Evolutionary conservation across 2,113 vertebrate genomes (phyloP).

Genomic region (Microcebus griseorufus): DNA sequence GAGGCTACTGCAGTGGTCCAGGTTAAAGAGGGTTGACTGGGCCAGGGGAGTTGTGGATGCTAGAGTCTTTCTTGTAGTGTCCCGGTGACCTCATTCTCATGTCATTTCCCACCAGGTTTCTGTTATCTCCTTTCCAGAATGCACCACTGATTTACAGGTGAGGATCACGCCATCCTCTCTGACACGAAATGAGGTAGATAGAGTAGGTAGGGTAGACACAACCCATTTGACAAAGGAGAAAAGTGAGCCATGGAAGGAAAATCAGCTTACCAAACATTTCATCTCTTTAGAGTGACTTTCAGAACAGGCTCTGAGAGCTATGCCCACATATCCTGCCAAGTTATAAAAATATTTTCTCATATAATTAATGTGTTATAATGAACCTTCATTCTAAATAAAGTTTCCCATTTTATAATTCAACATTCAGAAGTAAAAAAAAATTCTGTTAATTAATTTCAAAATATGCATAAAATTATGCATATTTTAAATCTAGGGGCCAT

Average conservation of each 20-base stretch:
- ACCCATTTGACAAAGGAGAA: too few relatives aligned
- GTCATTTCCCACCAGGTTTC: neutral
- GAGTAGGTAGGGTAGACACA: neutral
- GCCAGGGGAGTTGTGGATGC: neutral
- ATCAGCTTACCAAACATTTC: neutral
- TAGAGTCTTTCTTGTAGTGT: neutral
- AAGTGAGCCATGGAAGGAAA: neutral
- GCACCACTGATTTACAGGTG: neutral
- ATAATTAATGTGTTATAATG: neutral
- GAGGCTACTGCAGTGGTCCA: neutral
- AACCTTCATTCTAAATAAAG: neutral
- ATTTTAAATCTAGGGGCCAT: neutral
- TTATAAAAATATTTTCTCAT: neutral
- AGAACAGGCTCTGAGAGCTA: neutral
- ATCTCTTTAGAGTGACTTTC: neutral
- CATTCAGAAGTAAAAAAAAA: neutral
- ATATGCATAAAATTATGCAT: neutral
- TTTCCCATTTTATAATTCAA: neutral
- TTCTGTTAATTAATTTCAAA: neutral
- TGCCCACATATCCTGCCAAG: neutral
- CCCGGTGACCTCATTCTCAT: neutral
- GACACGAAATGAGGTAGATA: fast-evolving
- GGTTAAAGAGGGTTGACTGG: neutral
- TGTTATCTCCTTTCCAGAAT: neutral
- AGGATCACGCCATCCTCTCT: too few relatives aligned